These are phyloP conservation scores for Lycia hirtaria DNA, from an alignment of 2,888 invertebrate genomes.

Conservation along the genomic window DNA sequence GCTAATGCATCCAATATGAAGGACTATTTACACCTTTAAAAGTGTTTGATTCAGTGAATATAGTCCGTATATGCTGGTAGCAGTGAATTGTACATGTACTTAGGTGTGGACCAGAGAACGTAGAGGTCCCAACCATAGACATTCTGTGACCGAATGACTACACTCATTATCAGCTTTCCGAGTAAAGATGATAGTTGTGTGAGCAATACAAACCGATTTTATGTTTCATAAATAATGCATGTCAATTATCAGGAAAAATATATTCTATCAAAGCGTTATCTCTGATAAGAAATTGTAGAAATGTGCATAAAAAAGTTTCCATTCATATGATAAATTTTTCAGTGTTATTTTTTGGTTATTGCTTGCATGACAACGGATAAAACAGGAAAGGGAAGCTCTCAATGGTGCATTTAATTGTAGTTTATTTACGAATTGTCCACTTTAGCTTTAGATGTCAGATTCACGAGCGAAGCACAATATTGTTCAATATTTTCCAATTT, in stretches of 20 bases:
- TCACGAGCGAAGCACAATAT: constrained; percentile 74
- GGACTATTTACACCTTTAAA: constrained; percentile 51
- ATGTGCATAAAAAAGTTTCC: constrained; percentile 51
- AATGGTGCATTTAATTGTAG: constrained; percentile 84
- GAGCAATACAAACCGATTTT: constrained; percentile 60
- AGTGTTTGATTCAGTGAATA: constrained; percentile 50
- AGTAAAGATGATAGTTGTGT: constrained; percentile 62
- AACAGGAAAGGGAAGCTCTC: constrained; percentile 61
- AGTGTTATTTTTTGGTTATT: constrained; percentile 73
- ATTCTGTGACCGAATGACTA: constrained; percentile 48
- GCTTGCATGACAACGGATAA: constrained; percentile 66
- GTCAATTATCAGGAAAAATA: constrained; percentile 69
- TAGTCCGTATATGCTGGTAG: constrained; percentile 61
- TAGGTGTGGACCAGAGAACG: constrained; percentile 60
- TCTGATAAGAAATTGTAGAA: constrained; percentile 41
- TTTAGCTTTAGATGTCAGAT: constrained; percentile 77
- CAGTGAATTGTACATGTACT: constrained; percentile 62
- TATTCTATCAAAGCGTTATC: constrained; percentile 43
- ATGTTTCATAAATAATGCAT: constrained; percentile 53
- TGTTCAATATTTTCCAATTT: constrained; percentile 69
- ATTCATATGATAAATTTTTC: constrained; percentile 39
- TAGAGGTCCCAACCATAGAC: constrained; percentile 51
- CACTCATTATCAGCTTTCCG: constrained; percentile 56
- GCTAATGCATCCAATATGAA: constrained; percentile 46
- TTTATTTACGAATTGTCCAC: constrained; percentile 80